Evolutionary conservation across 2,888 invertebrate species (phyloP), one percentile per base, ranked within the genome.

Genomic region (Elmis aenea): DNA sequence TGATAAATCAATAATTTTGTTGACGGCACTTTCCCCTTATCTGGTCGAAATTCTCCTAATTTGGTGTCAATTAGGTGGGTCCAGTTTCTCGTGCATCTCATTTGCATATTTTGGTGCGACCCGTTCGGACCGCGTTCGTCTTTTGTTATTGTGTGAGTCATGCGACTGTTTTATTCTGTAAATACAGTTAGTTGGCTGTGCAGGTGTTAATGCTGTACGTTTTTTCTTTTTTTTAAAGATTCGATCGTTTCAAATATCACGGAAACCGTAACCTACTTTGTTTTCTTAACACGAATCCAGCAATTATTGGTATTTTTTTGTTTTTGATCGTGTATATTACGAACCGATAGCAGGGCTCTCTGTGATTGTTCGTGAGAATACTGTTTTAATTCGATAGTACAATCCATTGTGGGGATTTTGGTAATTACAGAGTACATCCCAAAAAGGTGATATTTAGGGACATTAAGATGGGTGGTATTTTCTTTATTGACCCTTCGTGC

Each of bases 191-290:
- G 9, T n/a, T n/a, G n/a, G n/a, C n/a, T 12, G 30, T 20, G 21
- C 13, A 21, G 21, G 13, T 21, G 13, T 13, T 22, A 31, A 31
- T 22, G n/a, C n/a, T n/a, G n/a, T n/a, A n/a, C n/a, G n/a, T n/a
- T n/a, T n/a, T n/a, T n/a, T n/a, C n/a, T n/a, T n/a, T n/a, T 31
- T 13, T 16, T 31, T 31, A 11, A 12, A 31, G 14, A 25, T 23
- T 24, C 25, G 13, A 25, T 13, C 15, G 21, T 25, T 25, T 25
- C 18, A 32, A 26, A 33, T 33, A 29, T 39, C 33, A 34, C 38
- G 38, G 38, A 39, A 39, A 39, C 25, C 29, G 33, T 33, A 39
- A 39, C 38, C 38, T 39, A 39, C 38, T 39, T 39, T 22, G 33
- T 39, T 33, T 39, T 33, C 32, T 12, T n/a, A 22, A 32, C 24